Base-by-base conservation (phyloP, 2,888 invertebrate species). In the Thera obeliscata region DNA sequence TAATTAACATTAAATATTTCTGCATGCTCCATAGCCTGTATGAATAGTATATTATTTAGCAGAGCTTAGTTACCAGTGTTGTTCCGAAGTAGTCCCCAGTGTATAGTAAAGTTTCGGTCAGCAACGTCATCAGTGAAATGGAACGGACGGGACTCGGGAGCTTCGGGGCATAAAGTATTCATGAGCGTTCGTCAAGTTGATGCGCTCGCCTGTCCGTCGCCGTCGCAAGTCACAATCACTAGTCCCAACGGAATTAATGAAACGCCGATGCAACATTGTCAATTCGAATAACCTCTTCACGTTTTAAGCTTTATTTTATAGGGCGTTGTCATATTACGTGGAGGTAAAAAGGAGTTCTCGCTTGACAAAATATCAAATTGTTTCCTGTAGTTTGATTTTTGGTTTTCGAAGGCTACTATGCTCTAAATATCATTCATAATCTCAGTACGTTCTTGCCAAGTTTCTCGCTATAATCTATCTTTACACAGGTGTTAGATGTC, bases 141-240 rank as follows among this genome's bases (percentile, higher is more conserved):
- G 33, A 58, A 61, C 35, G 61, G 61, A 46, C n/a, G 64, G 54
- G 41, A 69, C 80, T 80, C n/a, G 64, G 54, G 41, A 69, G 80
- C 81, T 78, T 75, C 77, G 81, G 79, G 77, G 79, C 82, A 87
- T 88, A 83, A 87, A 82, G 82, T 86, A 85, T 86, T 81, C 85
- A 84, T 83, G 87, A 85, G 78, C 79, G 86, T 87, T 87, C 87
- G 85, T 58, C 56, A 66, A 69, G 54, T 70, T 66, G 66, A 64
- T 66, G 69, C 57, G 70, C 69, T 67, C 71, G 59, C 63, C 48
- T 73, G 52, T 36, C 67, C 69, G 67, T 70, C 58, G 70, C 64
- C 75, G 22, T 22, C 22, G 22, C 22, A 22, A 38, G 68, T 70
- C 56, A 68, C 64, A 52, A 52, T 33, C 9, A 33, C 52, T 52